Evolutionary conservation across 2,797 vertebrate genomes (phyloP).

Genomic region (Lepilemur septentrionalis): DNA sequence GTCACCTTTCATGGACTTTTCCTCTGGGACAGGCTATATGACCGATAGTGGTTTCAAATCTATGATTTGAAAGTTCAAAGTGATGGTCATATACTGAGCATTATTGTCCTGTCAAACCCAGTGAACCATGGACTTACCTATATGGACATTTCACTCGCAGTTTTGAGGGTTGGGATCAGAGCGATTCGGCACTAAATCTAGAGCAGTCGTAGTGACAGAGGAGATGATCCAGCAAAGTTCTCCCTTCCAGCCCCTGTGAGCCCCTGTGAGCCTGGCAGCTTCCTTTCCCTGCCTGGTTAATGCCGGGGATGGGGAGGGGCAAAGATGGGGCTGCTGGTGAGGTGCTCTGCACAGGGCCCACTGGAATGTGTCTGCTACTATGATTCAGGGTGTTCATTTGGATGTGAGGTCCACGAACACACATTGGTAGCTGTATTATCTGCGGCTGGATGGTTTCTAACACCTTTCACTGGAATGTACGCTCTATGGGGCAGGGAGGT

Average conservation of each 20-base stretch:
- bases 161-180: neutral
- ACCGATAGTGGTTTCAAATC: neutral
- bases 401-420: neutral
- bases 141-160: neutral
- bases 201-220: neutral
- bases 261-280: neutral
- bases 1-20: neutral
- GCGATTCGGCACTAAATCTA: neutral
- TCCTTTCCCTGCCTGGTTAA: neutral
- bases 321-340: neutral
- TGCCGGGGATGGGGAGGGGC: fast-evolving
- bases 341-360: too few species aligned
- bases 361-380: fast-evolving
- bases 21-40: neutral
- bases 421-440: neutral
- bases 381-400: neutral
- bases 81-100: neutral
- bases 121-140: neutral
- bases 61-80: neutral
- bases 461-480: neutral
- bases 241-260: neutral
- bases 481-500: neutral
- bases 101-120: neutral
- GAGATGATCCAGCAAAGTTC: neutral
- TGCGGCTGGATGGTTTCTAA: neutral